Conservation (phyloP, 2,113 vertebrate species). For the Psilopogon haemacephalus region DNA sequence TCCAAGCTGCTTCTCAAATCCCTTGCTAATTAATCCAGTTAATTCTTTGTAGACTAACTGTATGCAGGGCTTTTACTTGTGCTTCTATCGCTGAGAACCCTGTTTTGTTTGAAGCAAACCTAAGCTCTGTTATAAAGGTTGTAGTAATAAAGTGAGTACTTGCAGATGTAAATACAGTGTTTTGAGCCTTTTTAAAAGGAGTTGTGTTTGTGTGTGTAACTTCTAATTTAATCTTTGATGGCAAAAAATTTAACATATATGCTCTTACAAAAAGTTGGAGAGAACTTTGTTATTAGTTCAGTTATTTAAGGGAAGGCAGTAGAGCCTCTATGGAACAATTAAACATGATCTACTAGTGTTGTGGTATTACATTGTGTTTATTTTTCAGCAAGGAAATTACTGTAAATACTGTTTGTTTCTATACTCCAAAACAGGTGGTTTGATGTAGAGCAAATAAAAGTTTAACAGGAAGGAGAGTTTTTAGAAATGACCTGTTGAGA, state of each 20-base stretch:
- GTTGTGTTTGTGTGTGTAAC: conserved; percentile 26
- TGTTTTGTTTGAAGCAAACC: conserved; percentile 75
- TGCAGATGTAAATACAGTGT: conserved; percentile 73
- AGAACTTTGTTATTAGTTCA: background rate
- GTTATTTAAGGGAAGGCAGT: background rate
- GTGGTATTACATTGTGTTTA: background rate
- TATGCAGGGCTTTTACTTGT: conserved; percentile 78
- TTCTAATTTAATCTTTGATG: conserved; percentile 55
- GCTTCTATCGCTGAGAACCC: conserved; percentile 67
- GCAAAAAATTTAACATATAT: conserved; percentile 38
- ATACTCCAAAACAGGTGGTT: background rate
- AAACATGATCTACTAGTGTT: background rate
- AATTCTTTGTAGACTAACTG: conserved; percentile 84
- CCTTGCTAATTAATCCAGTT: conserved; percentile 88
- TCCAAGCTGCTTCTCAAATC: conserved; percentile 85
- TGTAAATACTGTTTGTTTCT: background rate
- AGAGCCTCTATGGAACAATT: background rate
- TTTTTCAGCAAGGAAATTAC: background rate
- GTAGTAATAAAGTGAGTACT: conserved; percentile 69
- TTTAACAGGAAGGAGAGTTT: background rate
- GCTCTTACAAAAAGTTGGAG: background rate
- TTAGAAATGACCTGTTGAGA: background rate
- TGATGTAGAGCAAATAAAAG: background rate
- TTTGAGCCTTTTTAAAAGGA: conserved; percentile 46
- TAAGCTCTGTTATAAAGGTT: conserved; percentile 69